Percentiles rank a stretch among this genome's conserved stretches.
These are phyloP conservation scores for Andrena minutula DNA, from an alignment of 2,888 invertebrate genomes.

Conservation along the genomic window DNA sequence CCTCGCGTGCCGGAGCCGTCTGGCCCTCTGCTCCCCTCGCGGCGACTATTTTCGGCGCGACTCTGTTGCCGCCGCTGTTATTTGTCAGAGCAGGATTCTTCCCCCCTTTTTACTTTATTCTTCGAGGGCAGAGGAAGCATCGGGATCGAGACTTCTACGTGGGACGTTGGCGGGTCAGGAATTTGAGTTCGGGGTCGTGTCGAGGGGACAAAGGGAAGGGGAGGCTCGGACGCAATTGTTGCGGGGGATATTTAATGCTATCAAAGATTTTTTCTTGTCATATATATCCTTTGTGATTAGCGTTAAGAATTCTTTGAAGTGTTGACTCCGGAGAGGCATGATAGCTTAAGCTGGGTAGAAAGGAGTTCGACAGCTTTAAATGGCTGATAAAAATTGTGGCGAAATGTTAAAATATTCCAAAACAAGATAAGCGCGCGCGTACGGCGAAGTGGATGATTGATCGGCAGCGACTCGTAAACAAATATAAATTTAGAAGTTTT, in stretches of 20 bases:
- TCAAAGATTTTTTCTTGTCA: too few species aligned
- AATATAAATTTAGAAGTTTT: conserved; percentile 42
- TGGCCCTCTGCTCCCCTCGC: neutral
- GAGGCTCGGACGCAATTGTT: neutral
- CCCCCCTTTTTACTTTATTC: neutral
- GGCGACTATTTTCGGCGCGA: conserved; percentile 37
- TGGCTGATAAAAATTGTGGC: conserved; percentile 29
- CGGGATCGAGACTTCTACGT: neutral
- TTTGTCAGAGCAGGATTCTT: conserved; percentile 28
- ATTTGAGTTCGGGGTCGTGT: neutral
- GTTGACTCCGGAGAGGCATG: neutral
- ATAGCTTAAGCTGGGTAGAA: conserved; percentile 36
- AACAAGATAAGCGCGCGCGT: conserved; percentile 28
- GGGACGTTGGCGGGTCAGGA: neutral
- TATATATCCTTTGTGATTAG: neutral
- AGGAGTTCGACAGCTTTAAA: conserved; percentile 49
- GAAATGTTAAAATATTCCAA: conserved; percentile 52
- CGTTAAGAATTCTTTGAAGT: neutral
- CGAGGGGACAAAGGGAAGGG: neutral
- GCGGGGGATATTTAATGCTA: too few species aligned
- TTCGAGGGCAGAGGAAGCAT: neutral
- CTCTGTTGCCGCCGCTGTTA: conserved; percentile 3
- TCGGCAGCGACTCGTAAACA: conserved; percentile 40
- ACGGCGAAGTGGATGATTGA: conserved; percentile 43
- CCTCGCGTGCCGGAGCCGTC: conserved; percentile 40